Percentiles rank a stretch among this genome's conserved stretches.
These are phyloP conservation scores for Enteromius anoplus DNA, from an alignment of 2,797 vertebrate species.

Conservation along the genomic window DNA sequence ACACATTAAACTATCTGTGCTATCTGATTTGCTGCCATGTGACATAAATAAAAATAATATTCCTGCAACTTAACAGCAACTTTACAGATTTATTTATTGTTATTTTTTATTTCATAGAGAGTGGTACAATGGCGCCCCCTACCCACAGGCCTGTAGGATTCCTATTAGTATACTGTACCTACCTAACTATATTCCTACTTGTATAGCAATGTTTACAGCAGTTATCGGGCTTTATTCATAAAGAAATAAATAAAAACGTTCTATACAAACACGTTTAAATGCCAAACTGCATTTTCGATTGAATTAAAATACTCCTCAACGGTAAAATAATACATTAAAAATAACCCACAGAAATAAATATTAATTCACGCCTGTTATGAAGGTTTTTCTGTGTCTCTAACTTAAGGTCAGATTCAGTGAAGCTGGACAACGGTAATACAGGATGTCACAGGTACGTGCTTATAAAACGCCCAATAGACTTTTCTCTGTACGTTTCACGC, in stretches of 20 bases:
- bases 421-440: background rate
- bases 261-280: background rate
- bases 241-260: background rate
- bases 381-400: background rate
- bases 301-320: background rate
- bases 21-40: background rate
- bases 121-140: slow-evolving; percentile 16
- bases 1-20: background rate
- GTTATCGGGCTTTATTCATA: background rate
- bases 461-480: background rate
- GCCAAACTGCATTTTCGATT: background rate
- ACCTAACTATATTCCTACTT: background rate
- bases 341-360: background rate
- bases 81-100: background rate
- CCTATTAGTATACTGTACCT: background rate
- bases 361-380: background rate
- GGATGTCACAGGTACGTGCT: background rate
- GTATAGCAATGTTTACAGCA: background rate
- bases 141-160: background rate
- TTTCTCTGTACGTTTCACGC: background rate
- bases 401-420: background rate
- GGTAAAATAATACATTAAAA: background rate
- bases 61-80: background rate
- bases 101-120: background rate
- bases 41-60: background rate